Evolutionary conservation across 1,140 invertebrate species (phyloP), one percentile per base, ranked within the genome.

Genomic region (silkworm (Bombyx mori)): DNA sequence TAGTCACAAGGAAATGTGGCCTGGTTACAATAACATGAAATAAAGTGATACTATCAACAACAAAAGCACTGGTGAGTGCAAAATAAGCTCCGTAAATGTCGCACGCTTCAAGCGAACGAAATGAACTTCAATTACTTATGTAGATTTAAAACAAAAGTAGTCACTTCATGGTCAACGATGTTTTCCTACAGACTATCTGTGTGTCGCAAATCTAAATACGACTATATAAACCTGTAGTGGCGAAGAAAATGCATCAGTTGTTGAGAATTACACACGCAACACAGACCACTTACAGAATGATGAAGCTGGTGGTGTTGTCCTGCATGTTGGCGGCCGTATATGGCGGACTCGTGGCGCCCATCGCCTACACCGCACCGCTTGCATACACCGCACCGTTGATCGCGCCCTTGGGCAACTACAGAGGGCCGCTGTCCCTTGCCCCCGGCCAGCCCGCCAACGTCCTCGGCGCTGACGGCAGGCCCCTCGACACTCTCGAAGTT

Each of bases 251-350:
- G 26, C 26, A 35, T 47, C 45, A 47, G 79, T 82, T 72, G 72
- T 67, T 58, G 47, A 63, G 60, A 66, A 56, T 63, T 50, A 51
- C 69, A 66, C 66, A 58, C 66, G 52, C 77, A 77, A 74, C 81
- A 81, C 81, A 82, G 79, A 86, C 83, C 82, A 79, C 53, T 71
- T 67, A 63, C 76, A 80, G 71, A 62, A 88, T 85, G 77, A 72
- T 79, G 68, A 90, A 89, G 74, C 79, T 89, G 86, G 89, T 90
- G 84, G 88, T 90, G 82, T 89, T 90, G 80, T 86, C 87, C 63
- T 88, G 84, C 75, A 63, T 89, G 54, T 46, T 89, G 68, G 88
- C 86, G 26, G 79, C 82, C 59, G 87, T 80, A 44, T 72, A 76
- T 26, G 88, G 84, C 64, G 42, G 78, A 71, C 68, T 73, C 50